Base-by-base conservation (phyloP, 2,113 vertebrate species). In the Trogon melanurus region DNA sequence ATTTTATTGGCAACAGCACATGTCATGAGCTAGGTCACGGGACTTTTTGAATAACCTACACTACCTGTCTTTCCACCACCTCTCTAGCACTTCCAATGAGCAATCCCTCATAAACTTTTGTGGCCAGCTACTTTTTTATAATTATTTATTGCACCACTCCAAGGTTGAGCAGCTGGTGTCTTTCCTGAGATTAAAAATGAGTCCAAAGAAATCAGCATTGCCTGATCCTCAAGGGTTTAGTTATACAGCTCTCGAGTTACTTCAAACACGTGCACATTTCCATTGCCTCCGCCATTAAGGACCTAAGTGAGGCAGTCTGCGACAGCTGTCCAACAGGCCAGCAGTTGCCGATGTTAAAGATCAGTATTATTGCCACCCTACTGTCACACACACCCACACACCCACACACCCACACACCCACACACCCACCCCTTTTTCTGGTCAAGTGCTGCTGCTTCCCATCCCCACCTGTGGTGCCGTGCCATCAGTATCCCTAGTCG, bases 1-100 rank as follows among this genome's bases (percentile, higher is more conserved):
- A 34, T 61, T 89, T 79, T 71, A 73, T 3, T 75, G 41, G 51
- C 54, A 60, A 19, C 17, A 47, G 6, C 5, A 5, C 1, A 3
- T 1, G 0, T 45, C 76, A 65, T 4, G 16, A 34, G 20, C 36
- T 16, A 13, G 8, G 25, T 21, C 26, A 13, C 1, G 0, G 38
- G 32, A 18, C 5, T 54, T 85, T 65, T 11, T 27, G 53, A 54
- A 60, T 36, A 60, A 51, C 13, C 25, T 10, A 13, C 16, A 8
- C 18, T 18, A 21, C 45, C 16, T 61, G 34, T 61, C 27, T 48
- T 88, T 66, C 61, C 1, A 2, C 8, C 30, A 25, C 19, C 12
- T 65, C 22, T 38, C n/a, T 10, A 47, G 15, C 4, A 15, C 26
- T 15, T 20, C 30, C 19, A 48, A 3, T 16, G 34, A 62, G 36